Evolutionary conservation across 1,140 invertebrate species (phyloP).

Genomic region (Brachionus angularis): DNA sequence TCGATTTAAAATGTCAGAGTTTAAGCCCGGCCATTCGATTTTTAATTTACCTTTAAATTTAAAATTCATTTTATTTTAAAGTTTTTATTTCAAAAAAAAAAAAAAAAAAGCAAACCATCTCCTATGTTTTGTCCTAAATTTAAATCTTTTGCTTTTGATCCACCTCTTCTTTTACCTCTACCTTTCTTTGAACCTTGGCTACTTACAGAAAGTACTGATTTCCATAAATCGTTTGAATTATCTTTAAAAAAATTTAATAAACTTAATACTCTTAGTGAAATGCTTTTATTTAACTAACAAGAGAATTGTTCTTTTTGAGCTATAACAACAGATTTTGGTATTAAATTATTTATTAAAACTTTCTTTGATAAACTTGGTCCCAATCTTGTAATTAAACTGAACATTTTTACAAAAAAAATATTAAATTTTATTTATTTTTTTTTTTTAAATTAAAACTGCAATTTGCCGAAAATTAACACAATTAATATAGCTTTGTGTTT

Average conservation of each 20-base stretch:
- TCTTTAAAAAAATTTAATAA: constrained; percentile 28
- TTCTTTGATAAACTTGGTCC: constrained; percentile 1
- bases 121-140: constrained; percentile 86
- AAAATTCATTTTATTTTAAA: neutral
- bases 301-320: constrained; percentile 17
- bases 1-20: constrained; percentile 67
- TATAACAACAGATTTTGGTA: neutral
- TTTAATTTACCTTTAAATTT: constrained; percentile 65
- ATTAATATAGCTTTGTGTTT: no score
- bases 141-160: constrained; percentile 72
- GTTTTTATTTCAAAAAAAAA: constrained; percentile 46
- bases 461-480: no score
- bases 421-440: no score
- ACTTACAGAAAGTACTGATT: constrained; percentile 86
- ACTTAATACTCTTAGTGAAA: no score
- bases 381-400: constrained; percentile 4
- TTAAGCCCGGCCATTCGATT: constrained; percentile 86
- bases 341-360: neutral
- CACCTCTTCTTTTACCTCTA: constrained; percentile 74
- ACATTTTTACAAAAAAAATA: constrained; percentile 6
- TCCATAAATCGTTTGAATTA: constrained; percentile 71
- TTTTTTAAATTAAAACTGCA: no score
- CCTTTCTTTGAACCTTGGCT: constrained; percentile 90
- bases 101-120: constrained; percentile 60
- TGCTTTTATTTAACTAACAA: no score